A percentile compares a stretch with the other conserved stretches of the same genome.
These are phyloP conservation scores for Jordanella pulchra DNA, from an alignment of 2,797 vertebrate species.

Conservation along the genomic window DNA sequence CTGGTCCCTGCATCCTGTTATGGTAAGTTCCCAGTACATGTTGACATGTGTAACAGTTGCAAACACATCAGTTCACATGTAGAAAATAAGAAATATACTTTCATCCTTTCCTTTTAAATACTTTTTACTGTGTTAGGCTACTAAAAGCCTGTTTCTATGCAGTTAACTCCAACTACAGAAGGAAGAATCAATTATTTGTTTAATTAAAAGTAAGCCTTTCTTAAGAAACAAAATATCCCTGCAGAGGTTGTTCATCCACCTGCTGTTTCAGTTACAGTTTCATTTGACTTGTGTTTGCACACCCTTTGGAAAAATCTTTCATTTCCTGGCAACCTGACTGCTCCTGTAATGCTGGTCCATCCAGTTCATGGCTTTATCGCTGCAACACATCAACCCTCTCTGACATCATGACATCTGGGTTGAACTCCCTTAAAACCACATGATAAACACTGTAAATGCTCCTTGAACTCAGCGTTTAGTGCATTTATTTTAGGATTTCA, in stretches of 20 bases:
- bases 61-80: background rate
- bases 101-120: background rate
- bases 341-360: background rate
- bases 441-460: background rate
- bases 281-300: background rate
- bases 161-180: background rate
- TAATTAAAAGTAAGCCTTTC: too few relatives aligned
- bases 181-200: too few relatives aligned
- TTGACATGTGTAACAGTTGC: background rate
- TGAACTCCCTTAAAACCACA: background rate
- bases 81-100: background rate
- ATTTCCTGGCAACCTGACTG: background rate
- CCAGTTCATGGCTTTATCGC: background rate
- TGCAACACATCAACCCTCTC: background rate
- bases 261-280: background rate
- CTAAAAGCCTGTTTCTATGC: background rate
- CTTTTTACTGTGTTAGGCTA: background rate
- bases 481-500: background rate
- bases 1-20: conserved; percentile 85
- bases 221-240: background rate
- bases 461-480: background rate
- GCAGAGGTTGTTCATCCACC: background rate
- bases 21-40: conserved; percentile 74
- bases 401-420: too few relatives aligned
- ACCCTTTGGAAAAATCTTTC: background rate